Evolutionary conservation across 2,113 vertebrate genomes (phyloP).

Genomic region (Mastomys natalensis): DNA sequence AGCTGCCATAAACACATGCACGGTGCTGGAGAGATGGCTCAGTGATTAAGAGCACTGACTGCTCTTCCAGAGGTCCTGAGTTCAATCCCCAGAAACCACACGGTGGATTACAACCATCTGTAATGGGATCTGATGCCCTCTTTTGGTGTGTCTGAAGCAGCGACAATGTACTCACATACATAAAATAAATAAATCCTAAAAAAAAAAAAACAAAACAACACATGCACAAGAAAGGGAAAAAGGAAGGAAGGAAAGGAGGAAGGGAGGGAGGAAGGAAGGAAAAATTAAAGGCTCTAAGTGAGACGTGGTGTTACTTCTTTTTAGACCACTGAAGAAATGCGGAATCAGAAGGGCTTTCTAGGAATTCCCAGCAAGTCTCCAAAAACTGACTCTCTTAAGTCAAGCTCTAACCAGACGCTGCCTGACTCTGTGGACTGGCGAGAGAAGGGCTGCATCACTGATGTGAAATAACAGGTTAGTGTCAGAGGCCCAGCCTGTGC

Average conservation of each 20-base stretch:
- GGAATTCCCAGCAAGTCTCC: conserved; percentile 64
- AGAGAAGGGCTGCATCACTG: conserved; percentile 88
- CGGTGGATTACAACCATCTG: too few relatives aligned
- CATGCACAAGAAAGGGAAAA: neutral
- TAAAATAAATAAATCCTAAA: too few relatives aligned
- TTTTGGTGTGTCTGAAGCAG: too few relatives aligned
- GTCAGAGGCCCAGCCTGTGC: neutral
- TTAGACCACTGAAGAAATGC: conserved; percentile 90
- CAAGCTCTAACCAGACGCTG: neutral
- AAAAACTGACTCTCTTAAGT: neutral
- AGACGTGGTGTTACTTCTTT: conserved; percentile 31
- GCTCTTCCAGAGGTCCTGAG: too few relatives aligned
- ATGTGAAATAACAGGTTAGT: conserved; percentile 91
- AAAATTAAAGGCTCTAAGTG: neutral
- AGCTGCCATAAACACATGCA: neutral
- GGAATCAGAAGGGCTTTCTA: conserved; percentile 85
- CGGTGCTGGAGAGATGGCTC: too few relatives aligned
- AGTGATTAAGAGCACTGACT: too few relatives aligned
- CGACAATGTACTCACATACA: too few relatives aligned
- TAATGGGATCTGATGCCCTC: too few relatives aligned
- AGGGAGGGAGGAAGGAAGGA: neutral
- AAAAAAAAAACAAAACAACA: too few relatives aligned
- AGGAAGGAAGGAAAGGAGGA: neutral
- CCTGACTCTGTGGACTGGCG: conserved; percentile 91
- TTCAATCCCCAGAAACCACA: too few relatives aligned